Evolutionary conservation across 2,888 invertebrate species (phyloP), one percentile per base, ranked within the genome.

Genomic region (Drosophila barbarae): DNA sequence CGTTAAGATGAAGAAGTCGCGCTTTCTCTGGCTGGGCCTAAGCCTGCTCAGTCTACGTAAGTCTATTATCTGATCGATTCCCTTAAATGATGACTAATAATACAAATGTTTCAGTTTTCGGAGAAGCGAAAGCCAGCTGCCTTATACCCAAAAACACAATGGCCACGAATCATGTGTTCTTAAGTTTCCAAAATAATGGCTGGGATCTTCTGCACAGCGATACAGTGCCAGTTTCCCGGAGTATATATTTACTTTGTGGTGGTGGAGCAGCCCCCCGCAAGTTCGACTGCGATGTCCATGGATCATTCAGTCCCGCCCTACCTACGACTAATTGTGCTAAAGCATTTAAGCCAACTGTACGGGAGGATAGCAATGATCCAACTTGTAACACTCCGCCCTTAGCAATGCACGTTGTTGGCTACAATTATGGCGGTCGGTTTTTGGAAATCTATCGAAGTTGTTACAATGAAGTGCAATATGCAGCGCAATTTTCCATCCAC

Each of bases 371-470:
- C 0, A 0, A 13, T 9, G 61, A 71, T 39, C 7, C 6, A 0
- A 67, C 32, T 3, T 84, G 77, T 9, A 41, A 8, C 1, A 8
- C 2, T 8, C 12, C 5, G 5, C 5, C 50, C 2, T 21, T 21
- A 15, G 49, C 23, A 8, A 61, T 66, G 65, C 69, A 64, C 15
- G 50, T 63, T 7, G 76, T 78, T 8, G 77, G 78, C 12, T 77
- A 75, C 9, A 47, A 18, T 7, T 2, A 1, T 36, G 0, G 15
- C 34, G 1, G 9, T 12, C 4, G 6, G 6, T 84, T 84, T 35
- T 9, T 84, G 10, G 78, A 84, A 34, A 39, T 84, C 15, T 78
- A 75, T 15, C 46, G 78, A 39, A 76, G 67, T 6, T 79, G 78
- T 28, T 84, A 54, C 13, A 52, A 79, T n/a, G 2, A 7, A 3